Evolutionary conservation across 2,113 vertebrate species (phyloP).

Genomic region (Bucco capensis): DNA sequence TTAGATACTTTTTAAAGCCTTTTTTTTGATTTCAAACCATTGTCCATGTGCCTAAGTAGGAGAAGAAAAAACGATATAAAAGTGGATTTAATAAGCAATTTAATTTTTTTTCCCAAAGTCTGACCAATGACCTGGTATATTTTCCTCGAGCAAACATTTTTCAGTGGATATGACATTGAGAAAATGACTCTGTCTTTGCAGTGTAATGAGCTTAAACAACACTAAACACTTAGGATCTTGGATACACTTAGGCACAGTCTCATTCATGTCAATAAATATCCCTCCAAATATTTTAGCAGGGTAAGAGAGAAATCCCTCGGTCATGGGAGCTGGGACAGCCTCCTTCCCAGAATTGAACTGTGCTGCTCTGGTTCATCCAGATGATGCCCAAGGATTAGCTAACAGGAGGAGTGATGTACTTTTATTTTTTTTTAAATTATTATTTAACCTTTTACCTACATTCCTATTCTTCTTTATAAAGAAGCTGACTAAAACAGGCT

Average conservation of each 20-base stretch:
- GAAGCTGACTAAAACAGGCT: constrained; percentile 46
- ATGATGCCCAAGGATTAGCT: constrained; percentile 44
- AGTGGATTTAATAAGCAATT: background rate
- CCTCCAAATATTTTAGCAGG: background rate
- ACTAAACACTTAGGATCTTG: background rate
- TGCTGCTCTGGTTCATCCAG: background rate
- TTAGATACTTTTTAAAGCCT: background rate
- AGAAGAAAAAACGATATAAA: background rate
- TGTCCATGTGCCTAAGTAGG: background rate
- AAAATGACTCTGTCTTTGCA: background rate
- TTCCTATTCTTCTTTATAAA: constrained; percentile 33
- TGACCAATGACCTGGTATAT: background rate
- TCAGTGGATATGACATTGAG: background rate
- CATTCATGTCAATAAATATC: background rate
- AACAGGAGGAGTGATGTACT: constrained; percentile 1
- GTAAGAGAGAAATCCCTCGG: background rate
- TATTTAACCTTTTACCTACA: constrained; percentile 59
- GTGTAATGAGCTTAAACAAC: background rate
- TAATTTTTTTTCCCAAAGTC: background rate
- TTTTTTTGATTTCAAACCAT: background rate
- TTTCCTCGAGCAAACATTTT: background rate
- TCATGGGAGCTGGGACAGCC: background rate
- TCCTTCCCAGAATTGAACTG: background rate
- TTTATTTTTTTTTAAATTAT: background rate
- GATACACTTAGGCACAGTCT: background rate